These are phyloP conservation scores for Hepsetus odoe DNA, from an alignment of 2,113 vertebrate genomes.

Conservation along the genomic window DNA sequence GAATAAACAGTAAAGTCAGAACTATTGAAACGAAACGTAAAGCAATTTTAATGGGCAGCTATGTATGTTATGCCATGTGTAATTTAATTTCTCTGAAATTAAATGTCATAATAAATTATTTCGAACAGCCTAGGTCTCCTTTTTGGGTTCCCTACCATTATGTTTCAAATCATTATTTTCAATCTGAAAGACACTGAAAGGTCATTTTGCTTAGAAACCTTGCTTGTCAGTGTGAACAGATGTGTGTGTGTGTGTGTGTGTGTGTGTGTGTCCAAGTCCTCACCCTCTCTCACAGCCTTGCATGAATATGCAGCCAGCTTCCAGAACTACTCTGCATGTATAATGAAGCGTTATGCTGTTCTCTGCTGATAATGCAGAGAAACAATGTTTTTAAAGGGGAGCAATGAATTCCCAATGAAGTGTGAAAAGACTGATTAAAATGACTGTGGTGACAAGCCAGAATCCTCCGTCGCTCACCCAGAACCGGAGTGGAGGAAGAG, in stretches of 20 bases:
- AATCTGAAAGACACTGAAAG: constrained; percentile 10
- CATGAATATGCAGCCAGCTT: constrained; percentile 73
- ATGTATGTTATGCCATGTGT: too few species aligned
- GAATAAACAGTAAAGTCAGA: too few species aligned
- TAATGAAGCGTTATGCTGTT: constrained; percentile 81
- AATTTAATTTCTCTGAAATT: too few species aligned
- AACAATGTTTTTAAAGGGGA: constrained; percentile 79
- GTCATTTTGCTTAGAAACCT: constrained; percentile 4
- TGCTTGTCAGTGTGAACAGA: constrained; percentile 21
- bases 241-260: constrained; percentile 2
- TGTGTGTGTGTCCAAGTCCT: constrained; percentile 17
- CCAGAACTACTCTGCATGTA: constrained; percentile 79
- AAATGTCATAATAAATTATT: too few species aligned
- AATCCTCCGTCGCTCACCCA: constrained; percentile 69
- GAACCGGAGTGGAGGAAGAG: constrained; percentile 50
- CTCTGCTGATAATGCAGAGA: constrained; percentile 80
- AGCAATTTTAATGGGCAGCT: too few species aligned
- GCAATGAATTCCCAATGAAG: constrained; percentile 82
- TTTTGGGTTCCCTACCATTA: background rate
- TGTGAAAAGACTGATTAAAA: constrained; percentile 84
- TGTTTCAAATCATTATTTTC: background rate
- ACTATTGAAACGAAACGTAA: too few species aligned
- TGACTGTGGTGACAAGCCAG: constrained; percentile 77
- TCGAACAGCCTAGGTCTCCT: background rate
- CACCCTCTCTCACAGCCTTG: constrained; percentile 67